Evolutionary conservation across 2,113 vertebrate genomes (phyloP).

Genomic region (Halcyon senegalensis): DNA sequence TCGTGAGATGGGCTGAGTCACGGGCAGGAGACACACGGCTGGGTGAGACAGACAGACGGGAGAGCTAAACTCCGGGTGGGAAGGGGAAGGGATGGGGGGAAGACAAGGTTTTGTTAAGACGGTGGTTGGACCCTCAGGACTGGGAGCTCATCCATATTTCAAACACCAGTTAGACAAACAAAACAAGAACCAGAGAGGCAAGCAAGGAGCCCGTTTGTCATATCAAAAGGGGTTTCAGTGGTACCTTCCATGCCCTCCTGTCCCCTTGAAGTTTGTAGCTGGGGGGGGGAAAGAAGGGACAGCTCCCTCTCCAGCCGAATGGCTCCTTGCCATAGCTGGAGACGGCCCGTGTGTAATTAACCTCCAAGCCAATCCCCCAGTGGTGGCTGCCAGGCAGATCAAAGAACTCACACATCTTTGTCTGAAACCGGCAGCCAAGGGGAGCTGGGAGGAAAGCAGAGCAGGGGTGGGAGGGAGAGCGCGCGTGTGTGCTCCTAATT

Average conservation of each 20-base stretch:
- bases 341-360: conserved; percentile 73
- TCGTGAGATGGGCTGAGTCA: fast-evolving
- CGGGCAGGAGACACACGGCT: fast-evolving
- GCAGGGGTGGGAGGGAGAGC: conserved; percentile 42
- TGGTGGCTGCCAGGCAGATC: conserved; percentile 75
- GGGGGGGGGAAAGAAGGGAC: conserved; percentile 40
- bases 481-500: conserved; percentile 62
- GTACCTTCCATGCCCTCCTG: conserved; percentile 67
- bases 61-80: not conserved
- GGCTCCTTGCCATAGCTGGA: conserved; percentile 65
- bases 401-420: conserved; percentile 75
- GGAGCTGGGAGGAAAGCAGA: conserved; percentile 59
- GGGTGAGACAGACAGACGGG: not conserved
- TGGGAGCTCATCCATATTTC: conserved; percentile 70
- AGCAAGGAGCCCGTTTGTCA: conserved; percentile 72
- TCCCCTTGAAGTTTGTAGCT: conserved; percentile 72
- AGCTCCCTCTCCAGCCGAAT: conserved; percentile 42
- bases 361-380: conserved; percentile 72
- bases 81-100: not conserved
- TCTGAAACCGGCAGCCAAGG: conserved; percentile 65
- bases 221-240: conserved; percentile 75
- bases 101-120: not conserved
- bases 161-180: conserved; percentile 74
- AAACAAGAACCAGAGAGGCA: conserved; percentile 74
- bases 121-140: conserved; percentile 53